Conservation (phyloP, 2,888 invertebrate species). For the Plagodis dolabraria region DNA sequence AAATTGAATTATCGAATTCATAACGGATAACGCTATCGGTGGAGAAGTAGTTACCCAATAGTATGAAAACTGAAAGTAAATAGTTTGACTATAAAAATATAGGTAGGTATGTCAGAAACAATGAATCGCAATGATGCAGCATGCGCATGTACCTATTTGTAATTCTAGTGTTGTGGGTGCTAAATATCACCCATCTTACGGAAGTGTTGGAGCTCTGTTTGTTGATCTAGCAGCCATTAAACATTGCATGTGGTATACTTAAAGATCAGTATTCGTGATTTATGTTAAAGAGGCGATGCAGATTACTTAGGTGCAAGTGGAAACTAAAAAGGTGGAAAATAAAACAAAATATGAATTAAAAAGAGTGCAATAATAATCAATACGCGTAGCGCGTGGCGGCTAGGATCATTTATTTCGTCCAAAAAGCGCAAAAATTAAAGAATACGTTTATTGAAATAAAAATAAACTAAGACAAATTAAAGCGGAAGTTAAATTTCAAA, state of each 20-base stretch:
- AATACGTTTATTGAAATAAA: too few species aligned
- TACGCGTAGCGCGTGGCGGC: too few species aligned
- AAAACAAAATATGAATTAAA: neutral
- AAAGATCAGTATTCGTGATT: constrained; percentile 23
- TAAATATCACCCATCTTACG: constrained; percentile 33
- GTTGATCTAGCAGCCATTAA: constrained; percentile 48
- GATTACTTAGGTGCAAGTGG: neutral
- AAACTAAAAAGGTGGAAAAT: too few species aligned
- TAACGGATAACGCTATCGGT: too few species aligned
- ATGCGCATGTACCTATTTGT: constrained; percentile 13
- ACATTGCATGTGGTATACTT: constrained; percentile 16
- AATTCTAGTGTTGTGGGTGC: constrained; percentile 18
- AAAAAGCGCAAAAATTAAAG: neutral
- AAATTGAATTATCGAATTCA: too few species aligned
- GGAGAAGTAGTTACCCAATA: too few species aligned
- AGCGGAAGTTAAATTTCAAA: too few species aligned
- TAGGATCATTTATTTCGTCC: too few species aligned
- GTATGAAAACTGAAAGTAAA: too few species aligned
- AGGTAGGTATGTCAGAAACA: constrained; percentile 38
- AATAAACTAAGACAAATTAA: too few species aligned
- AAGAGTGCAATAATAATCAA: too few species aligned
- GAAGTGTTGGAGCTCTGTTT: constrained; percentile 43
- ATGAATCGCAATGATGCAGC: constrained; percentile 42
- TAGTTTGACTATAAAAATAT: constrained; percentile 36
- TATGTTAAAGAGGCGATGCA: constrained; percentile 11